A percentile compares a stretch with the other conserved stretches of the same genome.
Evolutionary conservation across 2,888 invertebrate species (phyloP).

Genomic region (Abrostola triplasia): DNA sequence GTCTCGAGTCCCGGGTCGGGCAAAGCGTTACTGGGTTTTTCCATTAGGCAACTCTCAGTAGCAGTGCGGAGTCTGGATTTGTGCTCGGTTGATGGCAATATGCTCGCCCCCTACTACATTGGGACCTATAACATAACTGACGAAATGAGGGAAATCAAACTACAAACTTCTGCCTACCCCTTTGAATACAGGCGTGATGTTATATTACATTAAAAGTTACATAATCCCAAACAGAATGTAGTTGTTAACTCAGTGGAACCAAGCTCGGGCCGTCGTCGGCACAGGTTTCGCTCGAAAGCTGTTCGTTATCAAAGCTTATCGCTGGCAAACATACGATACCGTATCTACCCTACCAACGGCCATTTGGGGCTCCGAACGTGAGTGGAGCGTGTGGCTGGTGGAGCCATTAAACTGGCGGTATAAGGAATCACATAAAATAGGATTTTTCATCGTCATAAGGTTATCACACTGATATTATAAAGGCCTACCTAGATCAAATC

Average conservation of each 20-base stretch:
- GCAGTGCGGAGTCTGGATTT: too few relatives aligned
- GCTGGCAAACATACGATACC: conserved; percentile 67
- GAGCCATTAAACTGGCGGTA: conserved; percentile 15
- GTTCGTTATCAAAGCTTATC: conserved; percentile 65
- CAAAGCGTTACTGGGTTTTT: too few relatives aligned
- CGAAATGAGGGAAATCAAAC: too few relatives aligned
- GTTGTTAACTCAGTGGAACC: conserved; percentile 40
- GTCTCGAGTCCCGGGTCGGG: too few relatives aligned
- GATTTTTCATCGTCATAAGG: too few relatives aligned
- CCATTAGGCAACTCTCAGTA: too few relatives aligned
- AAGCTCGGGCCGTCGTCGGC: conserved; percentile 35
- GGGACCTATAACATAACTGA: too few relatives aligned
- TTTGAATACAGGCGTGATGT: not conserved
- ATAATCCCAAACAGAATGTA: not conserved
- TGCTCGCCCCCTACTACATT: too few relatives aligned
- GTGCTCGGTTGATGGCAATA: too few relatives aligned
- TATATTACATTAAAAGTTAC: not conserved
- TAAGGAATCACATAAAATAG: not conserved
- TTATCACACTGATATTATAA: too few relatives aligned
- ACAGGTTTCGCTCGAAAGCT: conserved; percentile 68
- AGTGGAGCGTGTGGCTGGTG: conserved; percentile 33
- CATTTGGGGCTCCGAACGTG: conserved; percentile 37
- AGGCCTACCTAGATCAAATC: too few relatives aligned
- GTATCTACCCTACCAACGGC: conserved; percentile 71
- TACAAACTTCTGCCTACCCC: too few relatives aligned